phyloP scores from a whole-genome alignment of 2,888 invertebrate species.

The Campoplex capitator region DNA sequence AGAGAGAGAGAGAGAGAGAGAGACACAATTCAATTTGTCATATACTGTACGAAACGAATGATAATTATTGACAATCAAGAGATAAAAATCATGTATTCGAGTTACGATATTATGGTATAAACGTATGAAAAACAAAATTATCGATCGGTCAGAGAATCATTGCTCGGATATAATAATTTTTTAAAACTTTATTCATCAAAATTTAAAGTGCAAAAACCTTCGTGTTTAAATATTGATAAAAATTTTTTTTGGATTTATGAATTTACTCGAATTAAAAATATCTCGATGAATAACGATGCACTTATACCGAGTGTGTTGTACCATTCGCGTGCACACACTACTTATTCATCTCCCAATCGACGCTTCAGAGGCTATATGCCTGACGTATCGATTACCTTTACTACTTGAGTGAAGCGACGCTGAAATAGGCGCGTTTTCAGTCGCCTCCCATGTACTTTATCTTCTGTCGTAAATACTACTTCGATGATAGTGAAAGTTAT shows the following conservation, averaged over 20 bases:
- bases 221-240: too few relatives aligned
- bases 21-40: background rate
- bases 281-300: conserved; percentile 56
- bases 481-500: background rate
- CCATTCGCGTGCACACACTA: conserved; percentile 46
- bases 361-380: conserved; percentile 33
- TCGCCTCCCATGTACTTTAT: conserved; percentile 23
- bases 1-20: background rate
- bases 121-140: background rate
- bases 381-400: conserved; percentile 67
- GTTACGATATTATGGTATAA: background rate
- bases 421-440: conserved; percentile 38
- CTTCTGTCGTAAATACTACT: background rate
- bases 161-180: background rate
- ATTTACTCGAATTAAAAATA: conserved; percentile 26
- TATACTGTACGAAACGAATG: background rate
- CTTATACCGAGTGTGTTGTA: conserved; percentile 56
- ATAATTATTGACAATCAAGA: conserved; percentile 6
- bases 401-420: conserved; percentile 57
- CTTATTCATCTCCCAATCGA: conserved; percentile 52
- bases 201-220: background rate
- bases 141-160: background rate
- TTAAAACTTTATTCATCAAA: background rate
- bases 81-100: conserved; percentile 11
- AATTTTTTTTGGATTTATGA: background rate